These are phyloP conservation scores for Tachuris rubrigastra DNA, from an alignment of 2,113 vertebrate species.

Conservation along the genomic window DNA sequence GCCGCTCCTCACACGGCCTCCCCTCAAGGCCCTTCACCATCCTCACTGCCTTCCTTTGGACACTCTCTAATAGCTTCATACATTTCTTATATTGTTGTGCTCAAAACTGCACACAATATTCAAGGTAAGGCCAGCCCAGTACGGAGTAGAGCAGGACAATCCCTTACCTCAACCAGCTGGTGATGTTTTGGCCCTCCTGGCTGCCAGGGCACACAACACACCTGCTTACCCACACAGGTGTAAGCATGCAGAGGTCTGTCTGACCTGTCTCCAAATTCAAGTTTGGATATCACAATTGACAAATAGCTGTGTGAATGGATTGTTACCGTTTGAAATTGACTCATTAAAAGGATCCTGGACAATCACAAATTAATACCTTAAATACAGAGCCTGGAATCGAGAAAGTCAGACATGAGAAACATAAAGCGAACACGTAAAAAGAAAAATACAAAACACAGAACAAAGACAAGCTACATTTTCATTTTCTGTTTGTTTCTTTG, in stretches of 20 bases:
- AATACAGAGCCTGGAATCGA: not conserved
- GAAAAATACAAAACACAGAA: not conserved
- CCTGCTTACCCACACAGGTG: not conserved
- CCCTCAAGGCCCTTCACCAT: not conserved
- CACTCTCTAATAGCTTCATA: not conserved
- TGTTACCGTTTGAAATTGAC: not conserved
- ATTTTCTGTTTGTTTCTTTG: not conserved
- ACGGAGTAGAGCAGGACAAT: not conserved
- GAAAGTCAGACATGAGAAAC: not conserved
- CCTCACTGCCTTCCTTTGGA: not conserved
- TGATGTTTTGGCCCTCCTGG: not conserved
- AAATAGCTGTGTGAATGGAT: not conserved
- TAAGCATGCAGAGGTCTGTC: not conserved
- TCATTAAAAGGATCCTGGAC: not conserved
- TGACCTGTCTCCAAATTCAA: not conserved
- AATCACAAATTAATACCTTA: not conserved
- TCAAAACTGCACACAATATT: not conserved
- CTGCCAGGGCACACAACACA: not conserved
- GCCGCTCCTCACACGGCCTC: not conserved
- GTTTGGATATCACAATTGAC: not conserved
- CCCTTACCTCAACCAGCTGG: not conserved
- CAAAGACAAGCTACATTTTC: not conserved
- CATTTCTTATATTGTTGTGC: not conserved
- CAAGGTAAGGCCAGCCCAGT: not conserved
- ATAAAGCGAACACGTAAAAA: not conserved